Evolutionary conservation across 2,113 vertebrate species (phyloP).

Genomic region (Gymnobelideus leadbeateri): DNA sequence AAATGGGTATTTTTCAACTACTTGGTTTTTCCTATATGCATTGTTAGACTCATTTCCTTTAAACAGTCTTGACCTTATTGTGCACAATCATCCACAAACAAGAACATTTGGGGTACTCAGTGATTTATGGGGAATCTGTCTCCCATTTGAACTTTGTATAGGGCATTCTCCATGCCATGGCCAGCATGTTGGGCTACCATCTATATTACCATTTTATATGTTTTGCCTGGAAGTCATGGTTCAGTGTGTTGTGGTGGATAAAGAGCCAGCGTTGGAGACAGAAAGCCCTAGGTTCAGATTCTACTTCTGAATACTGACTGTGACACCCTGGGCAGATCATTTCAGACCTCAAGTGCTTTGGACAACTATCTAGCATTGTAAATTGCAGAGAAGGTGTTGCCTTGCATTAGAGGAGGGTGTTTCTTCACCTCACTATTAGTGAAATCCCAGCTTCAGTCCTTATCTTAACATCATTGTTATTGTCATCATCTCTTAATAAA

Average conservation of each 20-base stretch:
- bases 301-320: not conserved
- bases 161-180: not conserved
- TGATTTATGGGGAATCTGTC: not conserved
- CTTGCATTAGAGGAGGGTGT: not conserved
- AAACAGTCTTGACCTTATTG: not conserved
- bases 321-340: not conserved
- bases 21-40: not conserved
- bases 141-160: not conserved
- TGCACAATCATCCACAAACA: not conserved
- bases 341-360: not conserved
- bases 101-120: not conserved
- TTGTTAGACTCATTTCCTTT: not conserved
- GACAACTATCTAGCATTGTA: not conserved
- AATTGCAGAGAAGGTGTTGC: not conserved
- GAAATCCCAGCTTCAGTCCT: not conserved
- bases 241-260: not conserved
- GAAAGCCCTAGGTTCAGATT: not conserved
- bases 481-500: no score
- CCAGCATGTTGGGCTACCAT: not conserved
- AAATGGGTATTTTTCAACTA: not conserved
- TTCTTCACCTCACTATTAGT: not conserved
- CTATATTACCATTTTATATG: not conserved
- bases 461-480: not conserved
- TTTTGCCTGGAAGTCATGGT: not conserved
- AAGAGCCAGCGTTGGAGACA: not conserved